These are phyloP conservation scores for Nomada flava DNA, from an alignment of 2,888 invertebrate genomes.

Conservation along the genomic window DNA sequence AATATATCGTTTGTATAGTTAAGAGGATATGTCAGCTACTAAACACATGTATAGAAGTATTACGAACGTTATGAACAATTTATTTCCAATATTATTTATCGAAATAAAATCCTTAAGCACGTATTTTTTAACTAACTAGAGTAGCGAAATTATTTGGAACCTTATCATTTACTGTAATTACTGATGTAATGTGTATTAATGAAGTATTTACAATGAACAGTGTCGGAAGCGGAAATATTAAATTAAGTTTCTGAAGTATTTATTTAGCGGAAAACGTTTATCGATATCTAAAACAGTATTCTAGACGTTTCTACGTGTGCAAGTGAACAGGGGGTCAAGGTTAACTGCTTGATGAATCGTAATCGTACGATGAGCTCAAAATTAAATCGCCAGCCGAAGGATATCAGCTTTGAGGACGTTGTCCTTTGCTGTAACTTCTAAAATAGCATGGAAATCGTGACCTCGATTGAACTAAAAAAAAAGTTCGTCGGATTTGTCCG, in stretches of 20 bases:
- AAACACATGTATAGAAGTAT: too few species aligned
- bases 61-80: too few species aligned
- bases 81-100: too few species aligned
- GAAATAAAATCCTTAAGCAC: too few species aligned
- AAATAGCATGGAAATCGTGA: slow-evolving; percentile 14
- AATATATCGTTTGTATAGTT: too few species aligned
- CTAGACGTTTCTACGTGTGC: not conserved
- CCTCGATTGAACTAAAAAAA: slow-evolving; percentile 16
- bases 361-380: slow-evolving; percentile 41
- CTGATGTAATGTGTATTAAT: too few species aligned
- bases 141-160: too few species aligned
- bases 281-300: not conserved
- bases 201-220: not conserved
- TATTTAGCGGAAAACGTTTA: not conserved
- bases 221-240: not conserved
- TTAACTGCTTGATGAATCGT: slow-evolving; percentile 28
- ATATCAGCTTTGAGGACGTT: slow-evolving; percentile 48
- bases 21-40: too few species aligned
- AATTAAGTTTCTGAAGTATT: not conserved
- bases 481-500: slow-evolving; percentile 18
- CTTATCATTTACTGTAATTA: too few species aligned
- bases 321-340: slow-evolving; percentile 32
- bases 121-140: too few species aligned
- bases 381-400: slow-evolving; percentile 28
- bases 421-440: slow-evolving; percentile 5